Base-by-base conservation (phyloP, 2,113 vertebrate species). In the Esox niger region DNA sequence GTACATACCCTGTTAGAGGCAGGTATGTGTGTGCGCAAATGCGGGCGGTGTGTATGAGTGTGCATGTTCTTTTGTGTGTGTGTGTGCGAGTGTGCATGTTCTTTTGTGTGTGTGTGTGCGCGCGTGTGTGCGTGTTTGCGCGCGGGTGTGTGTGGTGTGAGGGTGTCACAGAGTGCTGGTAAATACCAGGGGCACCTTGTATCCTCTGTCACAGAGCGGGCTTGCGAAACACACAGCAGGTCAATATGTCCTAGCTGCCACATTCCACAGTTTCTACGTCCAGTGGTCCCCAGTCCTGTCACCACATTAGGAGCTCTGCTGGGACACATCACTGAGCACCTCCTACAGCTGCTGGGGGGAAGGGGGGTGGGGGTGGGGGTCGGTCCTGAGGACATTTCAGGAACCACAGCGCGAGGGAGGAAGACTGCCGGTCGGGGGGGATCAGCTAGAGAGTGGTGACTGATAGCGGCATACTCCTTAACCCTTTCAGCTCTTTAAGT, bases 391-490 rank as follows among this genome's bases (percentile, higher is more conserved):
- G 2, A 52, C 7, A 29, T 59, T 30, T 29, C 29, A 59, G 26
- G 17, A 59, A 6, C 31, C 29, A 20, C 2, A 59, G 26, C 29
- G 21, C 17, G 31, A 30, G 17, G 6, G 29, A 30, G 57, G 17
- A 59, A 15, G 4, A 21, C 54, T 56, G 54, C 11, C 38, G 13
- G 13, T 1, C 38, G 3, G 13, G 26, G 26, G 17, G 54, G 75
- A 86, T 82, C 76, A 79, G 75, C 46, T 69, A 63, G 5, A 6
- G 32, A 4, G 9, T 63, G 73, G 74, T 86, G 83, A 87, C 59
- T 81, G 86, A 87, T 85, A 86, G 85, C 81, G 69, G 82, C 85
- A 85, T 17, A 0, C 59, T 80, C 77, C 62, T 66, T 65, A 67
- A 61, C 66, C 75, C 64, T 35, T 20, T 59, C 79, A 62, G 70